Conservation (phyloP, 2,797 vertebrate genomes). For the Sebastolobus alascanus region DNA sequence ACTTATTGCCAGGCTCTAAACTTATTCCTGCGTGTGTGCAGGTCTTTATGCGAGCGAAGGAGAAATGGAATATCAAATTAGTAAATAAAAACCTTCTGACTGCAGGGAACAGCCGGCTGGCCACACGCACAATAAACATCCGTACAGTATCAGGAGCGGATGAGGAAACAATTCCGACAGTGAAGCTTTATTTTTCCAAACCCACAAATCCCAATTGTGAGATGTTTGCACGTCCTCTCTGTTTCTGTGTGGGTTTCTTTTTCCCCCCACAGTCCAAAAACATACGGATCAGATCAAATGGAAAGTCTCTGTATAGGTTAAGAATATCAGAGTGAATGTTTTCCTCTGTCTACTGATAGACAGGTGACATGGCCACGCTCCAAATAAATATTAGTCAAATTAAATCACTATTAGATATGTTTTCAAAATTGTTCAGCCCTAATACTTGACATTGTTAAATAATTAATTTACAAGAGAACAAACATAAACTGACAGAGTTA, state of each 20-base stretch:
- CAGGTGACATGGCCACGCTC: background rate
- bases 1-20: background rate
- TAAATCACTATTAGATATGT: too few species aligned
- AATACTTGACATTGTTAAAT: too few species aligned
- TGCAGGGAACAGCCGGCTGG: conserved; percentile 29
- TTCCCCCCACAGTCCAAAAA: background rate
- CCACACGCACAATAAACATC: background rate
- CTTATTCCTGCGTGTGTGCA: background rate
- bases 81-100: conserved; percentile 35
- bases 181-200: conserved; percentile 5
- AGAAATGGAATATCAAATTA: conserved; percentile 16
- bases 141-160: background rate
- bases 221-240: background rate
- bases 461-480: too few species aligned
- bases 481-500: too few species aligned
- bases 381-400: too few species aligned
- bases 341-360: background rate
- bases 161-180: background rate
- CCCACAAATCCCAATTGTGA: background rate
- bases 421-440: too few species aligned
- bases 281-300: conserved; percentile 4
- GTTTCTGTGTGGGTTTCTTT: background rate
- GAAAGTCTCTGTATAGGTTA: background rate
- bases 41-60: background rate
- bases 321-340: background rate